Percentiles rank a stretch among this genome's conserved stretches.
These are phyloP conservation scores for Neria commutata DNA, from an alignment of 2,888 invertebrate species.

Conservation along the genomic window DNA sequence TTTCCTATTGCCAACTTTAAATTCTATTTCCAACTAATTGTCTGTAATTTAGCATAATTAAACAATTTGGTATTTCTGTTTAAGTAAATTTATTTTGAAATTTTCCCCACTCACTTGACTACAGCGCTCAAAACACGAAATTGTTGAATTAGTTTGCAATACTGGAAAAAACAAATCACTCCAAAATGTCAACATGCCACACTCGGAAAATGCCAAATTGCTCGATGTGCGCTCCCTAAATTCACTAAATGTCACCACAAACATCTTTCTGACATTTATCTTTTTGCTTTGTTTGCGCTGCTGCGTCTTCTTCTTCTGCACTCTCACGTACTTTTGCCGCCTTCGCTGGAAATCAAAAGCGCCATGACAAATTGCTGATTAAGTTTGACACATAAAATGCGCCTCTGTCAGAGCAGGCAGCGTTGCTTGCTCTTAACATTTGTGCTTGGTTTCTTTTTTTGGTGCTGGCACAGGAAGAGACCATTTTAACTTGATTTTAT, in stretches of 20 bases:
- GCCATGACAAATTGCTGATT: constrained; percentile 42
- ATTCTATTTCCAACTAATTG: too few relatives aligned
- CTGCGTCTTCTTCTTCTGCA: too few relatives aligned
- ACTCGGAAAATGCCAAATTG: neutral
- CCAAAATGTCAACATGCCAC: too few relatives aligned
- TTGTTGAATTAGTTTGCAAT: too few relatives aligned
- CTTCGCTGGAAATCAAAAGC: neutral
- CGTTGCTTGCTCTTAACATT: neutral
- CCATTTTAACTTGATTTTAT: neutral
- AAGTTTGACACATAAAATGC: constrained; percentile 39
- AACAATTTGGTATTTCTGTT: too few relatives aligned
- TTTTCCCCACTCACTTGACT: too few relatives aligned
- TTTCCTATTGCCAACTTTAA: too few relatives aligned
- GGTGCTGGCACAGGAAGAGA: neutral
- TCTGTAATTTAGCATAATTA: too few relatives aligned
- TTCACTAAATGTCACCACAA: neutral
- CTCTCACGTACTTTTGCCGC: neutral
- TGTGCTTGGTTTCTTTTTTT: neutral
- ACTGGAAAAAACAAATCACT: too few relatives aligned
- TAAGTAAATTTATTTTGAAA: too few relatives aligned
- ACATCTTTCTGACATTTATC: neutral
- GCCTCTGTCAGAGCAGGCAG: neutral
- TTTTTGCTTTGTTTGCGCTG: neutral
- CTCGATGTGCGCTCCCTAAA: neutral
- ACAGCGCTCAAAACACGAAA: too few relatives aligned